Evolutionary conservation across 2,113 vertebrate species (phyloP), one percentile per base, ranked within the genome.

Genomic region (Tautogolabrus adspersus): DNA sequence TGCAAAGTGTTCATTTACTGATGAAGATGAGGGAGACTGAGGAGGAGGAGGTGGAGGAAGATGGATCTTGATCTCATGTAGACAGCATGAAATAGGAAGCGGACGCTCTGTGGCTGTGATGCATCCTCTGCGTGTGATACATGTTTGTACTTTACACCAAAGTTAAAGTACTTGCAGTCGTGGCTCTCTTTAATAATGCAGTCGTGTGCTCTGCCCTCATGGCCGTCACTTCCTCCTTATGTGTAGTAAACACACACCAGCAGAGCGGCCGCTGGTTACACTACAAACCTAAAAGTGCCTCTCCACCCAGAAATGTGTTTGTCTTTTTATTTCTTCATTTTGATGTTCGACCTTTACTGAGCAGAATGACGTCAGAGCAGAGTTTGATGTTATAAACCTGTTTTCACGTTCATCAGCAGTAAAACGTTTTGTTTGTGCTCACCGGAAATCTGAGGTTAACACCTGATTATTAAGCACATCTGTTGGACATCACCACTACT

Each of bases 211-310:
- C 10, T 12, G 55, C 63, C 49, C 42, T 5, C 56, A 60, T 63
- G 37, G n/a, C 61, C 57, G 46, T 23, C 30, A 64, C 52, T 68
- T 56, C 40, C 58, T 58, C 26, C 1, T 8, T 57, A 0, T 87
- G 81, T 82, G 5, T 75, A 38, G 58, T 86, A 73, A 78, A 69
- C 61, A 85, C 60, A 55, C 10, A 62, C 62, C 62, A 64, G 81
- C 68, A 79, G 30, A 51, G 16, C n/a, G 3, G 44, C 21, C 1
- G 26, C 11, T 69, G 21, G 65, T 85, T 74, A 77, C 77, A 66
- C 47, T 15, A 56, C 57, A 86, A 74, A 79, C 56, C 10, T 49
- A 19, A 9, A 65, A 38, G 23, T 18, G 40, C 61, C 13, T 21
- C 12, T 11, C 11, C 9, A 18, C 0, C 26, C n/a, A 23, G 19